phyloP scores from a whole-genome alignment of 2,888 invertebrate genomes.

The Hyles lineata region DNA sequence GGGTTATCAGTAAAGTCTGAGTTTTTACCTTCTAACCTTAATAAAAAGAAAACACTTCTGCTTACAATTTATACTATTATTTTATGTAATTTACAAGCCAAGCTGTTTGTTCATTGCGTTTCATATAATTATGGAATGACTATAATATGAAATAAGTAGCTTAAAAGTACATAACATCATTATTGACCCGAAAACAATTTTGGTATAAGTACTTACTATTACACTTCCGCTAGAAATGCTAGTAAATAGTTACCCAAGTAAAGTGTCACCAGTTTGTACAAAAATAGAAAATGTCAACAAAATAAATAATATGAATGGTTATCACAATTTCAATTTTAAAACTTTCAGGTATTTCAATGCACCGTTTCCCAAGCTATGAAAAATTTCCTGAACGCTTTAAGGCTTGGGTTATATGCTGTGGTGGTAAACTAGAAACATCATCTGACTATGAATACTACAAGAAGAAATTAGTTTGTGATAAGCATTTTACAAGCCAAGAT shows the following conservation, averaged over 20 bases:
- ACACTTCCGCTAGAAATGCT: too few relatives aligned
- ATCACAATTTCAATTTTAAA: not conserved
- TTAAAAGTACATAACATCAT: too few relatives aligned
- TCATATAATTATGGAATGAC: too few relatives aligned
- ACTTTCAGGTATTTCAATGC: not conserved
- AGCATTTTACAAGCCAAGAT: conserved; percentile 31
- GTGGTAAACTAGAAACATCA: conserved; percentile 27
- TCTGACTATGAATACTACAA: conserved; percentile 31
- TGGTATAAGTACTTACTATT: too few relatives aligned
- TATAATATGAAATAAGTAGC: too few relatives aligned
- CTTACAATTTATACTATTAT: not conserved
- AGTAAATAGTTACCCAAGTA: too few relatives aligned
- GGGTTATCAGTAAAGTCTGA: too few relatives aligned
- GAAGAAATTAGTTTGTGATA: conserved; percentile 36
- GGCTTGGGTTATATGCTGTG: conserved; percentile 34
- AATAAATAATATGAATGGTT: not conserved
- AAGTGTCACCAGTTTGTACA: too few relatives aligned
- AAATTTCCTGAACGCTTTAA: conserved; percentile 35
- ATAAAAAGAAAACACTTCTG: too few relatives aligned
- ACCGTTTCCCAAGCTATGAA: conserved; percentile 31
- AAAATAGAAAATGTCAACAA: too few relatives aligned
- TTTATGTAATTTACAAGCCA: not conserved
- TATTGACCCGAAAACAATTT: too few relatives aligned
- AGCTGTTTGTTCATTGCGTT: not conserved
- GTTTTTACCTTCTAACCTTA: too few relatives aligned